Conservation (phyloP, 2,113 vertebrate species). For the Alethe diademata region DNA sequence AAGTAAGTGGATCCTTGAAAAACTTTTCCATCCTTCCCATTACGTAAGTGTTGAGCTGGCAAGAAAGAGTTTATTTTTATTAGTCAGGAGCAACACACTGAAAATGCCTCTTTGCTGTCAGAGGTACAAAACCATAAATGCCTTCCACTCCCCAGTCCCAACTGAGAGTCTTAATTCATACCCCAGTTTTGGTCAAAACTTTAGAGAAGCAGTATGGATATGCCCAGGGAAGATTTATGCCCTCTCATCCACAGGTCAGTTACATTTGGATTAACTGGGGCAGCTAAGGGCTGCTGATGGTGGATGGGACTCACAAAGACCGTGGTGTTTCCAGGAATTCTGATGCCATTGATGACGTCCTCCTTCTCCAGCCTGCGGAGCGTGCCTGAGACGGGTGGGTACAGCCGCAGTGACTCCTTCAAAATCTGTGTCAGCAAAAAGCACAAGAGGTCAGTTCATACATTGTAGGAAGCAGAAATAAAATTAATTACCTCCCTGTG, state of each 20-base stretch:
- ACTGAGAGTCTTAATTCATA: background rate
- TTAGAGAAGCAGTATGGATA: background rate
- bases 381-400: conserved; percentile 78
- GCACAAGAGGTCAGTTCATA: background rate
- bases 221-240: background rate
- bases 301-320: conserved; percentile 60
- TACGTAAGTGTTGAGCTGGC: conserved; percentile 81
- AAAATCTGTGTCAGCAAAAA: conserved; percentile 74
- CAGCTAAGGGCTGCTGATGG: background rate
- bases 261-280: background rate
- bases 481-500: background rate
- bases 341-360: conserved; percentile 71
- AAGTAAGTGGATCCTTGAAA: conserved; percentile 87
- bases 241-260: background rate
- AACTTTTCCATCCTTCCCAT: conserved; percentile 84
- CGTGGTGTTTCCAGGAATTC: conserved; percentile 71
- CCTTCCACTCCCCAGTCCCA: background rate
- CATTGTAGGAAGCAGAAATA: background rate
- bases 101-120: background rate
- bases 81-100: background rate
- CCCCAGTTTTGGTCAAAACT: background rate
- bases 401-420: conserved; percentile 88
- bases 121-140: background rate
- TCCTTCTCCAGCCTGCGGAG: conserved; percentile 77
- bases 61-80: background rate